Evolutionary conservation across 2,888 invertebrate genomes (phyloP).

Genomic region (Blastobasis lacticolella): DNA sequence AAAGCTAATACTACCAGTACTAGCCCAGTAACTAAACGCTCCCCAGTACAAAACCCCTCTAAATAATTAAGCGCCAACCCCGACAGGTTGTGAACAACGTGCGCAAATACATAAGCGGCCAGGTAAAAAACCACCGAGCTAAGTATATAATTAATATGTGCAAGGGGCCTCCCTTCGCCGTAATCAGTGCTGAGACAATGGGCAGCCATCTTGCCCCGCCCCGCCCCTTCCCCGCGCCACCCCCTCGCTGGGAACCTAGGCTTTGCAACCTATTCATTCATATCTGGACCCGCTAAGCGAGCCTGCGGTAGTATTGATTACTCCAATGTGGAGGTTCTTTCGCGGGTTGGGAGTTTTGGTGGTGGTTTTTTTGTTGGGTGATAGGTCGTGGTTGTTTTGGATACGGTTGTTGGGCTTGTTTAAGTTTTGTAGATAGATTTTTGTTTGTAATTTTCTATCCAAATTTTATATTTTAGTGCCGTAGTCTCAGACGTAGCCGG

Average conservation of each 20-base stretch:
- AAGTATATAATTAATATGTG: conserved; percentile 71
- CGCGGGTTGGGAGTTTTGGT: not conserved
- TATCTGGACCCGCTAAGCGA: not conserved
- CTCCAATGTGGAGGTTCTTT: no score
- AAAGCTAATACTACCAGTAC: no score
- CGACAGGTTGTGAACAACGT: not conserved
- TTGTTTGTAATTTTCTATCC: no score
- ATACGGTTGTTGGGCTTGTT: no score
- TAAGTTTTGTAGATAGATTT: no score
- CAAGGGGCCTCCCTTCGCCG: conserved; percentile 50
- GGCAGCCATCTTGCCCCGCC: conserved; percentile 55
- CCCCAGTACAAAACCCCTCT: no score
- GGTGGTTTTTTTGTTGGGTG: not conserved
- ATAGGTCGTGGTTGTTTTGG: not conserved
- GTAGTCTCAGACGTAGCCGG: no score
- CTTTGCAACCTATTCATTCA: conserved; percentile 35
- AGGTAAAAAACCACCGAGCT: conserved; percentile 31
- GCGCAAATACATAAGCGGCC: conserved; percentile 13
- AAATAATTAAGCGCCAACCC: not conserved
- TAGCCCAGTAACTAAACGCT: no score
- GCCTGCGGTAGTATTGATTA: not conserved
- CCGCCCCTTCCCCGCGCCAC: conserved; percentile 24
- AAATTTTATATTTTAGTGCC: no score
- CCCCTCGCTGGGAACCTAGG: conserved; percentile 18
- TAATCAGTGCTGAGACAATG: conserved; percentile 69